phyloP scores from a whole-genome alignment of 1,140 invertebrate species.

The Aphelinus atriplicis region DNA sequence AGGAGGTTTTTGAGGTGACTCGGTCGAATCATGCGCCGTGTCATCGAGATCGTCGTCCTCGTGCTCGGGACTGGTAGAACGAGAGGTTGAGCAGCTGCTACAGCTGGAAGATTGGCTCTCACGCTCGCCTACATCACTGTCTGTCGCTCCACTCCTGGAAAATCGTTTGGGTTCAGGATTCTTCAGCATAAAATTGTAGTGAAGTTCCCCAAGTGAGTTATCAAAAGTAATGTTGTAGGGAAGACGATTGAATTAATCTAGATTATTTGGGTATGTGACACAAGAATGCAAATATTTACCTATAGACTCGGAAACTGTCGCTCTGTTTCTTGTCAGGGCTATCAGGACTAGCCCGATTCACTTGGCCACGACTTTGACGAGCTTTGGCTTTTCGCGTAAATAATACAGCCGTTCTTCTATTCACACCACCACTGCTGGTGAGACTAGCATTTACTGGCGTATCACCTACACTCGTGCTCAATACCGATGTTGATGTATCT shows the following conservation, averaged over 20 bases:
- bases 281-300: constrained; percentile 44
- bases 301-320: constrained; percentile 71
- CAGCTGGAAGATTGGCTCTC: constrained; percentile 64
- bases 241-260: too few species aligned
- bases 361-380: constrained; percentile 63
- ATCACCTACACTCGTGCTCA: constrained; percentile 10
- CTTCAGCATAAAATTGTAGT: too few species aligned
- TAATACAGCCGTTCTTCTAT: constrained; percentile 83
- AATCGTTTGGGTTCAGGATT: too few species aligned
- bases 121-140: constrained; percentile 62
- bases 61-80: constrained; percentile 56
- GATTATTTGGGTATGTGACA: not conserved
- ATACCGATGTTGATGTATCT: constrained; percentile 1
- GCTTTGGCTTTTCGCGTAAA: constrained; percentile 79
- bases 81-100: constrained; percentile 62
- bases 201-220: too few species aligned
- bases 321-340: constrained; percentile 60
- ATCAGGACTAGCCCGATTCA: constrained; percentile 44
- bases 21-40: not conserved
- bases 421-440: constrained; percentile 65
- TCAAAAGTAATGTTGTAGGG: too few species aligned
- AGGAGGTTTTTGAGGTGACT: not conserved
- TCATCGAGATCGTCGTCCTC: constrained; percentile 47
- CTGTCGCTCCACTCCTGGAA: constrained; percentile 57
- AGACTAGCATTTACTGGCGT: not conserved